Conservation (phyloP, 2,797 vertebrate species). For the Apodemus agrarius region DNA sequence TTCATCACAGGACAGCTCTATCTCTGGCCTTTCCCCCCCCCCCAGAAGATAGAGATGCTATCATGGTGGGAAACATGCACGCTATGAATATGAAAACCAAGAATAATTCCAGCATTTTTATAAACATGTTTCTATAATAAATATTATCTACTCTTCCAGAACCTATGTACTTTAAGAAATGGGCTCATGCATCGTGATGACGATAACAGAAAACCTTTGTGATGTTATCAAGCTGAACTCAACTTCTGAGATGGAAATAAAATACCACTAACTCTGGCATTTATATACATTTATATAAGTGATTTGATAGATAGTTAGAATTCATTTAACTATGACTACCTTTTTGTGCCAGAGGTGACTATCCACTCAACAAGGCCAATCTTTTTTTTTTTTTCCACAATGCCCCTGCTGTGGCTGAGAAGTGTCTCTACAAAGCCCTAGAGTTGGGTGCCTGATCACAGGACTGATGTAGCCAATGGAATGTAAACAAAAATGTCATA, state of each 20-base stretch:
- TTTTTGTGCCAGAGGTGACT: neutral
- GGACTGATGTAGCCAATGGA: neutral
- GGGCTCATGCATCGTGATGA: neutral
- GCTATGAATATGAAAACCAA: neutral
- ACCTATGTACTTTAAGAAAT: neutral
- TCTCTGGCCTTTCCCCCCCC: neutral
- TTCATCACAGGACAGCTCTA: neutral
- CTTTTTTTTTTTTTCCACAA: neutral
- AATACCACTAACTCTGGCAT: neutral
- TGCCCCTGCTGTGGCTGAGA: neutral
- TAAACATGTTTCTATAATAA: neutral
- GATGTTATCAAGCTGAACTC: neutral
- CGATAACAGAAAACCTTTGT: neutral
- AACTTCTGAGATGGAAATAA: neutral
- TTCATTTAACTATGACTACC: neutral
- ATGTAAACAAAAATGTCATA: neutral
- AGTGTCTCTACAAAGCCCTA: neutral
- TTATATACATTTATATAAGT: neutral
- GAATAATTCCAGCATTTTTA: neutral
- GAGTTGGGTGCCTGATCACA: neutral
- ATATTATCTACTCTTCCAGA: neutral
- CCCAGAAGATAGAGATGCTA: neutral
- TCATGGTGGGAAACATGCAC: neutral
- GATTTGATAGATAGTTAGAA: constrained; percentile 20
- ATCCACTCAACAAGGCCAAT: neutral